Base-by-base conservation (phyloP, 2,888 invertebrate species). In the Diploptera punctata region DNA sequence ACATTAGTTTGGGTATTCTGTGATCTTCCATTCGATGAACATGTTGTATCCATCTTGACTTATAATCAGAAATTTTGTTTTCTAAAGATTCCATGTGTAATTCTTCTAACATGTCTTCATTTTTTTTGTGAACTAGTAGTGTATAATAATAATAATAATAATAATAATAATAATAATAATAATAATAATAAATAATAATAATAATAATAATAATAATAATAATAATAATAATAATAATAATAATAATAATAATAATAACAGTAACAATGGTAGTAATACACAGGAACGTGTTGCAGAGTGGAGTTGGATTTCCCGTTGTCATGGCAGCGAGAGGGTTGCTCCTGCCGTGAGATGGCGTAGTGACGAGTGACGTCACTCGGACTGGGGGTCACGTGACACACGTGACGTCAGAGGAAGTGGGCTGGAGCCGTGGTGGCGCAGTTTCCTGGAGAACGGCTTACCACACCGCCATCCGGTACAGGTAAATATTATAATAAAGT, bases 401-500 rank as follows among this genome's bases (percentile, higher is more conserved):
- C 72, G 72, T 73, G 72, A 73, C 72, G 72, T 69, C 69, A 73
- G 72, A 73, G 72, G 61, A 68, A 73, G 65, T 69, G 72, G 72
- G 72, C 72, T 73, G 72, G 72, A 69, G 74, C 72, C 72, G 72
- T 60, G 67, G 70, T 72, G 75, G 75, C 73, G 68, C 62, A 62
- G 73, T 73, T 65, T 72, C 67, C 68, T 62, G 75, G 73, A 73
- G 75, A 71, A 75, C 75, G 75, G 75, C 75, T 68, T 60, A 75
- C 57, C 73, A 75, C 73, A 68, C 73, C 73, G 73, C 73, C 54
- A 75, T 75, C 75, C 75, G 75, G 52, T 75, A 75, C 75, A 70
- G 75, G 75, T 75, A 65, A 68, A 60, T 5, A 3, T 19, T 3
- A 33, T 33, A 7, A 33, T 10, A 33, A 33, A 33, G n/a, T n/a